Base-by-base conservation (phyloP, 2,797 vertebrate genomes). In the Enteromius anoplus region DNA sequence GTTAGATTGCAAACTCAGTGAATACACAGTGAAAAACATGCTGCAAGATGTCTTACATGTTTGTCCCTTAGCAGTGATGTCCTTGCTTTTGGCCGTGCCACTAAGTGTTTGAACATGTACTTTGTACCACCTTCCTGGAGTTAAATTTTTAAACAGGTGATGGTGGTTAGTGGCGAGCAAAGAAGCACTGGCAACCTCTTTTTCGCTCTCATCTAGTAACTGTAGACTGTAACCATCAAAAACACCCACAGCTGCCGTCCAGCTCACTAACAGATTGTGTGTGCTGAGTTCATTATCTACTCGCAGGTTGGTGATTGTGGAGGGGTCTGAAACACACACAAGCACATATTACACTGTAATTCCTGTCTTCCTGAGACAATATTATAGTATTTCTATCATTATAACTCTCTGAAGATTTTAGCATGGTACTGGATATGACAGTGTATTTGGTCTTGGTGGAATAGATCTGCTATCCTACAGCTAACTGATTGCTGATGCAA, bases 241-340 rank as follows among this genome's bases (percentile, higher is more conserved):
- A 77, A 95, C 86, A 1, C 97, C 97, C 75, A 86, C 58, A 53
- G 96, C 95, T 47, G 93, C 88, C 82, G 96, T 96, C 98, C 98
- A 99, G 69, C 90, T 95, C 80, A 96, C 94, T 6, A 92, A 91
- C 69, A 99, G 91, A 81, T 96, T 96, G 88, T 96, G 93, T 84
- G 96, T 96, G 89, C 95, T 97, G 88, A 96, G 96, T 19, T 92
- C 93, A 80, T 96, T 96, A 86, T 97, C 94, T 0, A 95, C 95
- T 85, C 91, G 84, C 71, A 98, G 90, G 3, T 92, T 94, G 6
- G 94, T 96, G 78, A 98, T 96, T 4, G 90, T 76, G 0, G 95
- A 95, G 4, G 98, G 97, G 75, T 96, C 97, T 99, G 89, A 37
- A 90, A 90, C n/a, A 85, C 45, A 85, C 10, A 58, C 42, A 71